A percentile compares a stretch with the other conserved stretches of the same genome.
These are phyloP conservation scores for Phytoseiulus persimilis DNA, from an alignment of 2,888 invertebrate genomes.

Conservation along the genomic window DNA sequence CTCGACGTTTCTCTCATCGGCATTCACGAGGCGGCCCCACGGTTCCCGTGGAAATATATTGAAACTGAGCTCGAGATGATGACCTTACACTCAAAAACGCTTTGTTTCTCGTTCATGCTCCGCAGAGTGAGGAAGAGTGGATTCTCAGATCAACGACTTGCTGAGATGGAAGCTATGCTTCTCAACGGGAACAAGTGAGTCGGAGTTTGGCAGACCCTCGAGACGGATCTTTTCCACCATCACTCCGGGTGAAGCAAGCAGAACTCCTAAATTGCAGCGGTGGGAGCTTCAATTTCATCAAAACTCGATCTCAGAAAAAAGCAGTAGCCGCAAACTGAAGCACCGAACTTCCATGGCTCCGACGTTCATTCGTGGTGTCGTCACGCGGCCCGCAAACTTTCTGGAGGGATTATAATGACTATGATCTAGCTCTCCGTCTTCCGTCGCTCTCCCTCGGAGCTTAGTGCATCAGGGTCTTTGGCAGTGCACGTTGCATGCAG, in stretches of 20 bases:
- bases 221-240: neutral
- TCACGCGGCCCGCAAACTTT: neutral
- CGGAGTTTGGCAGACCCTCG: neutral
- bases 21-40: no score
- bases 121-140: slow-evolving; percentile 22
- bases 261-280: neutral
- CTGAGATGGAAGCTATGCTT: slow-evolving; percentile 16
- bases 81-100: neutral
- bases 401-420: neutral
- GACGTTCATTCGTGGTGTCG: neutral
- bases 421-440: no score
- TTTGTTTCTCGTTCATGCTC: neutral
- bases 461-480: neutral
- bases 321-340: neutral
- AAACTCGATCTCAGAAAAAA: neutral
- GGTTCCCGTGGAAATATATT: no score
- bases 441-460: neutral
- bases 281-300: neutral
- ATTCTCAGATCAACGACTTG: slow-evolving; percentile 13
- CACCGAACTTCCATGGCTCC: neutral
- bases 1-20: no score
- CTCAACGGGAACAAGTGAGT: slow-evolving; percentile 13
- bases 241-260: neutral
- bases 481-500: neutral
- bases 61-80: no score